These are phyloP conservation scores for Phrynosoma platyrhinos DNA, from an alignment of 2,113 vertebrate species.

Conservation along the genomic window DNA sequence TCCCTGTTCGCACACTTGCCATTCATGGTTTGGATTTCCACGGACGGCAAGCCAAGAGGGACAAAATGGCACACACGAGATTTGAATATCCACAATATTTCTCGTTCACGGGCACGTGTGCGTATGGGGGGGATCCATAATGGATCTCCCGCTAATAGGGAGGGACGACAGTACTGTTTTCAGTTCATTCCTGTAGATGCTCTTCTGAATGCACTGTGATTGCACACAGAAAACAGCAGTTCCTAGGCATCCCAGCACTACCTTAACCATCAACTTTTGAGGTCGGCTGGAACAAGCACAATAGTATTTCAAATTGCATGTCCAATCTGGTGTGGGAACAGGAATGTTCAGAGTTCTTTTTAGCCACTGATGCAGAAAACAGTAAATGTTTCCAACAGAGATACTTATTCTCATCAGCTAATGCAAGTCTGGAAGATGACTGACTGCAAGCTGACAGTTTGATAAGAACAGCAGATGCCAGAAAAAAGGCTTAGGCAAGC, in stretches of 20 bases:
- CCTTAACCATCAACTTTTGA: background rate
- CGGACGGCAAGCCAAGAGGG: no score
- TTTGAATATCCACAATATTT: no score
- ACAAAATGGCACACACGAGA: no score
- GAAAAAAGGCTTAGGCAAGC: conserved; percentile 5
- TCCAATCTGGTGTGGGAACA: background rate
- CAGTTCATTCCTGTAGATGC: background rate
- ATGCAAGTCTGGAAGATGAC: conserved; percentile 35
- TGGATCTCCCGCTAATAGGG: no score
- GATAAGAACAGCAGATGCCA: conserved; percentile 25
- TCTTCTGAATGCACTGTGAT: background rate
- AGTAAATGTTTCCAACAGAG: conserved; percentile 4
- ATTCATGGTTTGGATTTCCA: no score
- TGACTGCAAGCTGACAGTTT: conserved; percentile 23
- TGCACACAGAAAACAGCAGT: background rate
- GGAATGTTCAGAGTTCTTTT: conserved; percentile 11
- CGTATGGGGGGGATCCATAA: no score
- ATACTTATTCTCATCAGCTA: conserved; percentile 40
- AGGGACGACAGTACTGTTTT: background rate
- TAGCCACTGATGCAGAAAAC: conserved; percentile 36
- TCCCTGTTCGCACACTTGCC: no score
- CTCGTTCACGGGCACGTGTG: no score
- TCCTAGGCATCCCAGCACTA: background rate
- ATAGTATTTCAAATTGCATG: conserved; percentile 3
- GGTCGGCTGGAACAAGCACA: background rate